Percentiles rank a stretch among this genome's conserved stretches.
These are phyloP conservation scores for Gallinago jamesoni DNA, from an alignment of 2,113 vertebrate species.

Conservation along the genomic window DNA sequence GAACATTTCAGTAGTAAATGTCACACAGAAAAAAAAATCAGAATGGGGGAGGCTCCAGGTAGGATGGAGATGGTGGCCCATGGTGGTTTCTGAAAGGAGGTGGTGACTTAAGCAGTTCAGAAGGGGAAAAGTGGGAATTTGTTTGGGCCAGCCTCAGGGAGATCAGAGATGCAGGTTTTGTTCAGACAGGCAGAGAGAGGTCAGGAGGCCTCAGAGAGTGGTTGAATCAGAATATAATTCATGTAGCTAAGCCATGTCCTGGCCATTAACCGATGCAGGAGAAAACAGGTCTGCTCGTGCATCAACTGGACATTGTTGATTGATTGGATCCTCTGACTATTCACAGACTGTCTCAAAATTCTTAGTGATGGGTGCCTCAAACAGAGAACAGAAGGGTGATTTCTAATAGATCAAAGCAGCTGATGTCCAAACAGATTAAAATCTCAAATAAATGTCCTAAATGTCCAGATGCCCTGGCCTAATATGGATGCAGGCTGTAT, in stretches of 20 bases:
- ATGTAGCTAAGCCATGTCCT: not conserved
- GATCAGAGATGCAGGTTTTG: not conserved
- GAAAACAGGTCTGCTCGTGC: not conserved
- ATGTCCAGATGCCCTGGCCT: not conserved
- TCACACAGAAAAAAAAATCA: not conserved
- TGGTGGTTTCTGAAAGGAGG: not conserved
- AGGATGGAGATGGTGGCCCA: not conserved
- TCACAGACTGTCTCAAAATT: not conserved
- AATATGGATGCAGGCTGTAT: not conserved
- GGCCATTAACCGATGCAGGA: not conserved
- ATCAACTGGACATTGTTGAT: too few species aligned
- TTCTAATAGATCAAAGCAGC: not conserved
- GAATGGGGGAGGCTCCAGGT: too few species aligned
- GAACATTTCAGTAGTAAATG: not conserved
- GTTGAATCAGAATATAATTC: not conserved
- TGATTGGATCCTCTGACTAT: not conserved
- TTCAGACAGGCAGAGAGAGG: not conserved
- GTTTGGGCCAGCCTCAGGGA: not conserved
- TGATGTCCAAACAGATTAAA: not conserved
- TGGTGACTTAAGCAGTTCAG: not conserved
- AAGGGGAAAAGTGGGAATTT: not conserved
- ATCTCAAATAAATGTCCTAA: not conserved
- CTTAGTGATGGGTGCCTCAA: not conserved
- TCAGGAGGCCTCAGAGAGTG: not conserved
- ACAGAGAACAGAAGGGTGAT: not conserved